A percentile compares a stretch with the other conserved stretches of the same genome.
These are phyloP conservation scores for Chelidonichthys spinosus DNA, from an alignment of 2,797 vertebrate species.

Conservation along the genomic window DNA sequence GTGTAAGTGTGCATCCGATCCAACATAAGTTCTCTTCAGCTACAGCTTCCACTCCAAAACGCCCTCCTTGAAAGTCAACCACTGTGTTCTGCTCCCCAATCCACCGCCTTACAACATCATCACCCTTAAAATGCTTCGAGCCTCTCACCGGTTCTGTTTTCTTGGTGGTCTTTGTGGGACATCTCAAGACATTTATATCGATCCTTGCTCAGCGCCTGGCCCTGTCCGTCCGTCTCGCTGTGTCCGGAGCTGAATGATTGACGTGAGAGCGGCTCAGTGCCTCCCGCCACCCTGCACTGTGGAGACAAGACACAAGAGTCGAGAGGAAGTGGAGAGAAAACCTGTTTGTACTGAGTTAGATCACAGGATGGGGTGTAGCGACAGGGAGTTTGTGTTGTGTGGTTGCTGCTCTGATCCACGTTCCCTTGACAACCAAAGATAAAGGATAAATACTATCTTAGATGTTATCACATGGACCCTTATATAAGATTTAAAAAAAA, in stretches of 20 bases:
- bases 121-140: slow-evolving; percentile 10
- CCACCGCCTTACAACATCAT: slow-evolving; percentile 4
- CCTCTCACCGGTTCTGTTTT: slow-evolving; percentile 82
- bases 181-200: slow-evolving; percentile 79
- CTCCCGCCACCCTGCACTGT: slow-evolving; percentile 56
- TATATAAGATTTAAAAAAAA: background rate
- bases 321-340: slow-evolving; percentile 15
- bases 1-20: background rate
- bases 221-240: slow-evolving; percentile 58
- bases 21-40: background rate
- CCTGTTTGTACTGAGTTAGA: background rate
- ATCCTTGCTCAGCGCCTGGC: slow-evolving; percentile 65
- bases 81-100: background rate
- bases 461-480: background rate
- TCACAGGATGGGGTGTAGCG: no score
- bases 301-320: slow-evolving; percentile 49
- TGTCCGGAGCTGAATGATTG: slow-evolving; percentile 66
- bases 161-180: slow-evolving; percentile 54
- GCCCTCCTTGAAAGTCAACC: slow-evolving; percentile 5
- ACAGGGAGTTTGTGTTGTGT: background rate
- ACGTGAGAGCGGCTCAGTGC: slow-evolving; percentile 57
- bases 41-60: background rate
- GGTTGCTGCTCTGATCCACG: slow-evolving; percentile 21
- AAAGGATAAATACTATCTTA: background rate
- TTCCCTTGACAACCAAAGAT: background rate